Evolutionary conservation across 2,113 vertebrate species (phyloP).

Genomic region (Phalacrocorax carbo): DNA sequence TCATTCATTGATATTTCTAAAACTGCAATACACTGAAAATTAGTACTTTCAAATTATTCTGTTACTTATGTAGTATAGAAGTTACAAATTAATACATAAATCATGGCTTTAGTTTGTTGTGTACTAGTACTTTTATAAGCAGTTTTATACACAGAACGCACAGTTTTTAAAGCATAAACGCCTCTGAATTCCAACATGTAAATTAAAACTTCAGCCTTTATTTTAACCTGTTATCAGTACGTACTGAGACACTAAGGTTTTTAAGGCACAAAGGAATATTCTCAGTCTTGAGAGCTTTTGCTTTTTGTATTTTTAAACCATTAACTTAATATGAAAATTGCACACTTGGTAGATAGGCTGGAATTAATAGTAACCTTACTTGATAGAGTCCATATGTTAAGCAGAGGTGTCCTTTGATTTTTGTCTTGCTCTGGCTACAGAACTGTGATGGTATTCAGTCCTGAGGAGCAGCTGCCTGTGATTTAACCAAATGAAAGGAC

Average conservation of each 20-base stretch:
- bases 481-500: neutral
- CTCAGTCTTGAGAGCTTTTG: neutral
- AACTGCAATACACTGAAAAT: neutral
- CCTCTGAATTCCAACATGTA: neutral
- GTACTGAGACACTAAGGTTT: neutral
- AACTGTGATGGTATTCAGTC: neutral
- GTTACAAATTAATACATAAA: neutral
- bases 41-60: neutral
- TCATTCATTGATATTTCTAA: neutral
- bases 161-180: neutral
- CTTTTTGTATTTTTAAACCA: neutral
- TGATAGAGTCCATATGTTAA: neutral
- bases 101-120: neutral
- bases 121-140: neutral
- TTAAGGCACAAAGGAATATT: neutral
- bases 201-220: neutral
- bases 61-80: neutral
- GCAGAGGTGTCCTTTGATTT: neutral
- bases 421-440: neutral
- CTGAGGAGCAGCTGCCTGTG: neutral
- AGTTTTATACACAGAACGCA: neutral
- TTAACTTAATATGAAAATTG: neutral
- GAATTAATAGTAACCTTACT: neutral
- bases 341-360: neutral
- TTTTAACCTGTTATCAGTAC: neutral